phyloP scores from a whole-genome alignment of 2,113 vertebrate genomes.

The Macquaria ambigua region DNA sequence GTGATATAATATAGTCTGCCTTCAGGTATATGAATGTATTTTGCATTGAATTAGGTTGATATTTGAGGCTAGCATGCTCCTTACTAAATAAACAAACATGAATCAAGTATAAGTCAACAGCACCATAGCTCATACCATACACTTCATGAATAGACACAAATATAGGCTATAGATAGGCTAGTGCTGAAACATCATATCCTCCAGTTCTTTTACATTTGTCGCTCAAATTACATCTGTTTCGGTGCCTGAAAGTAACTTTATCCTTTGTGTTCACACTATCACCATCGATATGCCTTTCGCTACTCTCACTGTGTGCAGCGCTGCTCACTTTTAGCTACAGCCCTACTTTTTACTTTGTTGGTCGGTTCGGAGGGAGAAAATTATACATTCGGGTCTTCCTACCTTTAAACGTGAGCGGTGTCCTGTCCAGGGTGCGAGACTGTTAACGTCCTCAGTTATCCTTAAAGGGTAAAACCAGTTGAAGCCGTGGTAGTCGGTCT shows the following conservation, averaged over 20 bases:
- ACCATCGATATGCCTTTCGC: conserved; percentile 6
- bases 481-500: conserved; percentile 3
- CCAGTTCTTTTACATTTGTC: background rate
- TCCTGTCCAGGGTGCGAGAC: background rate
- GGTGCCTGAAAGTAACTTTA: conserved; percentile 62
- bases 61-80: background rate
- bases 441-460: conserved; percentile 61
- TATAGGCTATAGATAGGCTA: background rate
- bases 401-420: conserved; percentile 48
- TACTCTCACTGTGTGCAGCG: background rate
- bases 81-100: conserved; percentile 8
- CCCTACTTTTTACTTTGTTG: conserved; percentile 49
- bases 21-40: background rate
- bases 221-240: background rate
- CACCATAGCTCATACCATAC: background rate
- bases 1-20: too few relatives aligned
- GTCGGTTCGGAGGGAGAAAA: background rate
- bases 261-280: conserved; percentile 54
- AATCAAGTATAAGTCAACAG: conserved; percentile 1
- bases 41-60: background rate
- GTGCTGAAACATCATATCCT: conserved; percentile 14
- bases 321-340: conserved; percentile 51
- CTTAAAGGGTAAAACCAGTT: conserved; percentile 38
- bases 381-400: background rate
- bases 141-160: background rate